These are phyloP conservation scores for Scyliorhinus canicula DNA, from an alignment of 2,797 vertebrate genomes.

Conservation along the genomic window DNA sequence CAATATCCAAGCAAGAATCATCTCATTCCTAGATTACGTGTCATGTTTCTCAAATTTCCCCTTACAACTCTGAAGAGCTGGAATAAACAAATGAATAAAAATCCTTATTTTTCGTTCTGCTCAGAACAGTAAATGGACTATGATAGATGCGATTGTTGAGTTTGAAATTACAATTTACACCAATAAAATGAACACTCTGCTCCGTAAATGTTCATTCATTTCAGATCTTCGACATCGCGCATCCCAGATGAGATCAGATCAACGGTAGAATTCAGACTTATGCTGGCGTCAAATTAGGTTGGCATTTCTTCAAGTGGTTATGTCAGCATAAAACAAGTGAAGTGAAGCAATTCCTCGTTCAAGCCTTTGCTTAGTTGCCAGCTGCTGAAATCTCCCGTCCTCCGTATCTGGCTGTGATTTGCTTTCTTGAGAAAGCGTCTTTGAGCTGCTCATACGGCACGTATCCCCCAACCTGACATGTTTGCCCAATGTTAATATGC, in stretches of 20 bases:
- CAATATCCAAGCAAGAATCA: background rate
- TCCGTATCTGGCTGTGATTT: background rate
- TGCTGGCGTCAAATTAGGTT: background rate
- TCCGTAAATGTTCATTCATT: background rate
- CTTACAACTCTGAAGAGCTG: background rate
- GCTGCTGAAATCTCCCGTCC: background rate
- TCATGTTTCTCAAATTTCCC: background rate
- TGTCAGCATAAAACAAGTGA: background rate
- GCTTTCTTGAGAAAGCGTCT: background rate
- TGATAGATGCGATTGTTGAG: background rate
- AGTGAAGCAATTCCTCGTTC: background rate
- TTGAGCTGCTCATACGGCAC: conserved; percentile 34
- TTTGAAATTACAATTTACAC: background rate
- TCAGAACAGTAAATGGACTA: background rate
- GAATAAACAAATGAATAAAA: too few species aligned
- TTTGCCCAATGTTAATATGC: conserved; percentile 50
- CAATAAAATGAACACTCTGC: background rate
- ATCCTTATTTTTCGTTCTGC: background rate
- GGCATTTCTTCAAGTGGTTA: background rate
- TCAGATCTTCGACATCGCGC: background rate
- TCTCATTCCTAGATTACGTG: background rate
- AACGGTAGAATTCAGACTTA: background rate
- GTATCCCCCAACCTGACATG: conserved; percentile 45
- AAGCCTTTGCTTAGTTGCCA: background rate
- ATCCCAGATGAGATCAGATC: background rate